Evolutionary conservation across 1,140 invertebrate species (phyloP), one percentile per base, ranked within the genome.

Genomic region (Drosophila ananassae): DNA sequence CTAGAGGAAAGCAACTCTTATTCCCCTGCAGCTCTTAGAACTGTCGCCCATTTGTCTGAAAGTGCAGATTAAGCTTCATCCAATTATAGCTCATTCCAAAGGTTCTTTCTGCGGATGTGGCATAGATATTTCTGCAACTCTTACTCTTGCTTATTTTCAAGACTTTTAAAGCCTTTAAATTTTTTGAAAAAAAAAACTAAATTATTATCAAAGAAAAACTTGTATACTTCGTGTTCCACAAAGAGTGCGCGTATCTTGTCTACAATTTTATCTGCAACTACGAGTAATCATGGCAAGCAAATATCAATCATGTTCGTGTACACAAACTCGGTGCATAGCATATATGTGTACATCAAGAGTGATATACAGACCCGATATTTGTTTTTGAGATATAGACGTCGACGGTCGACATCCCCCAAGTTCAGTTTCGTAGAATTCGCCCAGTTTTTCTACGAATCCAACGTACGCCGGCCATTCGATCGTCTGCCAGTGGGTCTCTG

Each of bases 391-490:
- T 73, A 72, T 28, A 28, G 47, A 32, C 59, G 51, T 41, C 68
- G 66, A 69, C 64, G 54, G 25, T 32, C 30, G 34, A 37, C 34
- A 12, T 37, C 53, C 51, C 54, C 47, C 71, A 73, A 57, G 75
- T 55, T 54, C 54, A 64, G 57, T 85, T 85, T 85, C 82, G 78
- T 54, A 78, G 82, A 85, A 85, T 75, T 87, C 17, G 52, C n/a
- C 47, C 24, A 58, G 74, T 68, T 81, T 85, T 85, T 85, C 82
- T 77, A 67, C 73, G 82, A 85, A 85, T 46, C 60, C 48, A 13
- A 73, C 69, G 64, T 63, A 60, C 64, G 32, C 50, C 32, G 17
- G 17, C 50, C 21, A 53, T 52, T 41, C 75, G 79, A 82, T 82
- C 79, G 79, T 64, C 57, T 74, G 75, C 54, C 66, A 54, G 30